Conservation (phyloP, 2,113 vertebrate species). For the Malaclemys terrapin region DNA sequence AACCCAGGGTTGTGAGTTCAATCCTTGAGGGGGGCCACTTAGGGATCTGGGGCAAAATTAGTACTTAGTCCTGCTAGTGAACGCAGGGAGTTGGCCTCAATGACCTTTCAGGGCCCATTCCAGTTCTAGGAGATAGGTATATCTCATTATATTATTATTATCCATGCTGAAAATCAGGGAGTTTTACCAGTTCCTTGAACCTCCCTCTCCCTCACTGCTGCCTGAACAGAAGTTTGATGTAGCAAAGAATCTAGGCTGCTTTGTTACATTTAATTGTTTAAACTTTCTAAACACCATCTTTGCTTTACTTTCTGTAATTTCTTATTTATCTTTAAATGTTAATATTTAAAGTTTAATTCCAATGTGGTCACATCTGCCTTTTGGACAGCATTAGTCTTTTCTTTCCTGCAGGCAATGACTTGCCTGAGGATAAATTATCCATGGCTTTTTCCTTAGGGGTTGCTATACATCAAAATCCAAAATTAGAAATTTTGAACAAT, state of each 20-base stretch:
- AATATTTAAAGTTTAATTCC: not conserved
- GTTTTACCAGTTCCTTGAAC: not conserved
- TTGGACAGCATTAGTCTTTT: not conserved
- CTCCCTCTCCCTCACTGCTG: fast-evolving
- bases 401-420: not conserved
- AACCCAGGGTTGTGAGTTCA: too few relatives aligned
- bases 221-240: not conserved
- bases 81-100: too few relatives aligned
- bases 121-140: too few relatives aligned
- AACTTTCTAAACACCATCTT: not conserved
- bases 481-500: not conserved
- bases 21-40: too few relatives aligned
- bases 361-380: not conserved
- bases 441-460: not conserved
- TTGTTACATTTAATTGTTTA: not conserved
- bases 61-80: too few relatives aligned
- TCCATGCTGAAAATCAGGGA: not conserved
- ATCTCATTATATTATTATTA: too few relatives aligned
- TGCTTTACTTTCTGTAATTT: not conserved
- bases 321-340: not conserved
- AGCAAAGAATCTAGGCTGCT: not conserved
- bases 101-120: too few relatives aligned
- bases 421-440: not conserved
- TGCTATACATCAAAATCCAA: not conserved
- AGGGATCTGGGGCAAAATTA: too few relatives aligned